Evolutionary conservation across 2,113 vertebrate genomes (phyloP).

Genomic region (Amia ocellicauda): DNA sequence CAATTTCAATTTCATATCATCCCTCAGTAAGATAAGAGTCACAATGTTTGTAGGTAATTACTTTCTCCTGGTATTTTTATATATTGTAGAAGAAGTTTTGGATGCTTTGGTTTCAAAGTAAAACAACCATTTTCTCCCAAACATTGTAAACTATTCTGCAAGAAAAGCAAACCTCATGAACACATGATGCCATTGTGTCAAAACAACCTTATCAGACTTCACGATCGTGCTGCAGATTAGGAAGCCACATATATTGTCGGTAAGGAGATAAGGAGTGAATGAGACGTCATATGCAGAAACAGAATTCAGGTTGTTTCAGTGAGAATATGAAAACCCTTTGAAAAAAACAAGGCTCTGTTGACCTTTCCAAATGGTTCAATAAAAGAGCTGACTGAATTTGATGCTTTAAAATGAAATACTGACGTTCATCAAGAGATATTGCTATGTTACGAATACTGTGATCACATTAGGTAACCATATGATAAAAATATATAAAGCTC

Average conservation of each 20-base stretch:
- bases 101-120: background rate
- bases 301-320: background rate
- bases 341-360: background rate
- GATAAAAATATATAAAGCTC: no score
- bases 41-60: no score
- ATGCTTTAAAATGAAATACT: no score
- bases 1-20: no score
- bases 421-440: no score
- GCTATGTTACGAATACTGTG: no score
- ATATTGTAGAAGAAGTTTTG: background rate
- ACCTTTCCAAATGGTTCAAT: background rate
- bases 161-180: background rate
- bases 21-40: no score
- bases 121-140: background rate
- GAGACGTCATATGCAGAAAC: background rate
- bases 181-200: slow-evolving; percentile 8
- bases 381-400: no score
- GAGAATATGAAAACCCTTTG: background rate
- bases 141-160: background rate
- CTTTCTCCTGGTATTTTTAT: no score
- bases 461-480: no score
- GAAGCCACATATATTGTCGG: slow-evolving; percentile 1
- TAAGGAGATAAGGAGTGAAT: background rate
- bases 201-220: slow-evolving; percentile 9
- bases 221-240: background rate